Base-by-base conservation (phyloP, 1,140 invertebrate species). In the Prorops nasuta region DNA sequence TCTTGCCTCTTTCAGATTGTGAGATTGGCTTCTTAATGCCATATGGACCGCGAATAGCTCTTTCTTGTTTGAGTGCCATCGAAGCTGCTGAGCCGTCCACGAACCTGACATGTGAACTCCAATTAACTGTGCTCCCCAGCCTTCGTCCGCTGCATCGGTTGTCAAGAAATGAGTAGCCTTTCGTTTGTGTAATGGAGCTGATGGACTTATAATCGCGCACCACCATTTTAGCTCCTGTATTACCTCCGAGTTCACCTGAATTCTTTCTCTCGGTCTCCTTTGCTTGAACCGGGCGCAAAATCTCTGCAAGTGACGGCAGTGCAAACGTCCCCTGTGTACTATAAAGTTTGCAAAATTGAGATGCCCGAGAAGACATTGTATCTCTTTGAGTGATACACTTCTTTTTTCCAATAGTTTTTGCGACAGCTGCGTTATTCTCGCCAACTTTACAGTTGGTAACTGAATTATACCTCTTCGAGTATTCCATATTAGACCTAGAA, bases 31-130 rank as follows among this genome's bases (percentile, higher is more conserved):
- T 9, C 31, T 9, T 36, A 64, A 47, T 14, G 62, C 42, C 7
- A 35, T 32, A 34, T 47, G 49, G 3, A 52, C 62, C 4, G 58
- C 51, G 15, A 40, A 56, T 46, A 64, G 44, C 17, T 58, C 53
- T 40, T 61, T 61, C 12, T 49, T 49, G 51, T 61, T 64, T 12
- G 56, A 60, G 35, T 64, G 58, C 58, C 56, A 64, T 19, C 3
- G 8, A 2, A 9, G 22, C 40, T 64, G 56, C 0, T 44, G 10
- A 4, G 16, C 39, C 3, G 53, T 38, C 56, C 54, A 61, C 0
- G 37, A 31, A 6, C 54, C 54, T 1, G 53, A 52, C n/a, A 56
- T 50, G 19, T 44, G 34, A n/a, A 18, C 38, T 4, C 16, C 46
- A 18, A 54, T 35, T 12, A 64, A 17, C 19, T 59, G 51, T 12